phyloP scores from a whole-genome alignment of 1,140 invertebrate genomes.

The Acromyrmex heyeri region DNA sequence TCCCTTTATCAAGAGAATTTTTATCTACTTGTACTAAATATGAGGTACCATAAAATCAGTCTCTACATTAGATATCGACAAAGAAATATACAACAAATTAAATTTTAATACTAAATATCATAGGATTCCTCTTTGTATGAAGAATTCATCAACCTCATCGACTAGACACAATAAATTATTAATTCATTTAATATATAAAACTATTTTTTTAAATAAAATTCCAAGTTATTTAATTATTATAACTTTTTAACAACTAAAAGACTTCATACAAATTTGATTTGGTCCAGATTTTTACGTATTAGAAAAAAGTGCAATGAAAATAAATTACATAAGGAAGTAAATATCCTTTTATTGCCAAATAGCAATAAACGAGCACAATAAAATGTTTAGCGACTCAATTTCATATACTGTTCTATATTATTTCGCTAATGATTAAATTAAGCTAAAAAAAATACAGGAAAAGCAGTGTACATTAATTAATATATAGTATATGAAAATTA shows the following conservation, averaged over 20 bases:
- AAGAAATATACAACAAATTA: slow-evolving; percentile 23
- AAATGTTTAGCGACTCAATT: slow-evolving; percentile 23
- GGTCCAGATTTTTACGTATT: slow-evolving; percentile 18
- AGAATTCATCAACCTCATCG: slow-evolving; percentile 9
- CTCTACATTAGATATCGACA: slow-evolving; percentile 22
- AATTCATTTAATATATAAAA: slow-evolving; percentile 10
- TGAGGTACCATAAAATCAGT: slow-evolving; percentile 43
- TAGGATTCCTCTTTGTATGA: slow-evolving; percentile 14
- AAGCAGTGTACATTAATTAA: slow-evolving; percentile 12
- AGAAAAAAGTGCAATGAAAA: slow-evolving; percentile 46
- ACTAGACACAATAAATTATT: slow-evolving; percentile 27
- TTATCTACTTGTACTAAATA: slow-evolving; percentile 11
- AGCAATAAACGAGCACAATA: slow-evolving; percentile 52
- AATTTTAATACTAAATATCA: slow-evolving; percentile 33
- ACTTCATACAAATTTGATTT: slow-evolving; percentile 17
- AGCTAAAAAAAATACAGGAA: slow-evolving; percentile 25
- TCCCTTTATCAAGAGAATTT: not conserved
- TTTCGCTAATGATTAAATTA: slow-evolving; percentile 39
- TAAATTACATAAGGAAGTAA: slow-evolving; percentile 51
- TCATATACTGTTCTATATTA: slow-evolving; percentile 26
- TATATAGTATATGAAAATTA: slow-evolving; percentile 40
- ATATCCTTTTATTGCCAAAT: slow-evolving; percentile 47
- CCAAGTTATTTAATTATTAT: not conserved
- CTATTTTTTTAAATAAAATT: slow-evolving; percentile 6
- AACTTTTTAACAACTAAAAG: slow-evolving; percentile 3